Base-by-base conservation (phyloP, 2,888 invertebrate genomes). In the Gisinianus flammeolus region DNA sequence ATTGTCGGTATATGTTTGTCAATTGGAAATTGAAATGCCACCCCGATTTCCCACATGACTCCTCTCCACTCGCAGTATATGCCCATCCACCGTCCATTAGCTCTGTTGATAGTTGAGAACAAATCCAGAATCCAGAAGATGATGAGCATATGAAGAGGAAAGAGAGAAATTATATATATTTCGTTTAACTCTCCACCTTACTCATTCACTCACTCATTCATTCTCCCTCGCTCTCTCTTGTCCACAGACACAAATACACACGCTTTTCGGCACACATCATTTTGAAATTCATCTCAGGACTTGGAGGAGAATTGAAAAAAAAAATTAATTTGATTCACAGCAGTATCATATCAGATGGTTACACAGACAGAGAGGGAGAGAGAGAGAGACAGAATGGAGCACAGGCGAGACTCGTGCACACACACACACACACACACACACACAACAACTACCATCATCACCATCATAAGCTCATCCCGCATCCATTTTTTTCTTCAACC, bases 301-400 rank as follows among this genome's bases (percentile, higher is more conserved):
- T 75, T 30, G 31, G 62, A 24, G 52, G 54, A 70, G n/a, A 30
- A 28, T 28, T 56, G 33, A 73, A 62, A 33, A 73, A 72, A 79
- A 80, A 80, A 80, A 80, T 77, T 80, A 80, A 80, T 80, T 80
- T 77, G 79, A 80, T 80, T 79, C 79, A 77, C 80, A 80, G 80
- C 80, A 80, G 80, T 79, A 58, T 76, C 75, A 74, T 74, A 74
- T 74, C 73, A 74, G 58, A 72, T 71, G 71, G 56, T 72, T 58
- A 30, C n/a, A n/a, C n/a, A n/a, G n/a, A n/a, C n/a, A n/a, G n/a
- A n/a, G n/a, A n/a, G n/a, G n/a, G n/a, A n/a, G n/a, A n/a, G n/a
- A n/a, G n/a, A n/a, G n/a, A n/a, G n/a, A n/a, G n/a, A 72, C 30
- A 33, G 58, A 22, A 30, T 58, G 72, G 64, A 66, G 58, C 64